A percentile compares a stretch with the other conserved stretches of the same genome.
Conservation (phyloP, 2,888 invertebrate genomes). For the Epistrophe grossulariae region DNA sequence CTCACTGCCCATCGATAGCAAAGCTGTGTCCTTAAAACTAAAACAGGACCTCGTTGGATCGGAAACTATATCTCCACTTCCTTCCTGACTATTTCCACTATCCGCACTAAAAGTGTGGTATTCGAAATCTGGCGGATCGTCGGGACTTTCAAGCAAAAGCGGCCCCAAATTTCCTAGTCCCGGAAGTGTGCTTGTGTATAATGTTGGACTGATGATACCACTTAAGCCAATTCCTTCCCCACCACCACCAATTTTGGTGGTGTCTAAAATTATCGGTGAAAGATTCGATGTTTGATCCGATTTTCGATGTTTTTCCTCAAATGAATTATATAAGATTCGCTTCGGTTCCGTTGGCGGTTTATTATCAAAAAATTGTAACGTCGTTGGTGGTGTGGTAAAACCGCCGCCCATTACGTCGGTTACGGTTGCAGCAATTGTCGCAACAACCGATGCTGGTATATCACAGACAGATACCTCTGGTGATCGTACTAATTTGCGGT, state of each 20-base stretch:
- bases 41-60: conserved; percentile 70
- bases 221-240: conserved; percentile 1
- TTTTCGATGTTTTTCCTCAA: conserved; percentile 68
- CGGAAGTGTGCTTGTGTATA: conserved; percentile 56
- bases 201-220: conserved; percentile 46
- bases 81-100: conserved; percentile 69
- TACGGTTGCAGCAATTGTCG: conserved; percentile 74
- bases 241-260: conserved; percentile 14
- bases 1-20: conserved; percentile 81
- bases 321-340: conserved; percentile 33
- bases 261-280: conserved; percentile 41
- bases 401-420: conserved; percentile 83
- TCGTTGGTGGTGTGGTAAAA: conserved; percentile 80
- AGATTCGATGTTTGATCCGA: conserved; percentile 65
- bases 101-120: conserved; percentile 77
- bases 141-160: conserved; percentile 81
- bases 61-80: conserved; percentile 63
- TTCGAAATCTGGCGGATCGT: conserved; percentile 82
- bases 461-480: conserved; percentile 76
- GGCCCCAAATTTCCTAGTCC: conserved; percentile 75
- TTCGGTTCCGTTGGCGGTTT: conserved; percentile 62
- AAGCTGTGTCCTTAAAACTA: conserved; percentile 72
- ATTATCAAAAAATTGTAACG: conserved; percentile 66
- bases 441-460: conserved; percentile 72
- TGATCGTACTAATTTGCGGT: conserved; percentile 71